Evolutionary conservation across 1,140 invertebrate genomes (phyloP), one percentile per base, ranked within the genome.

Genomic region (Cotesia vestalis): DNA sequence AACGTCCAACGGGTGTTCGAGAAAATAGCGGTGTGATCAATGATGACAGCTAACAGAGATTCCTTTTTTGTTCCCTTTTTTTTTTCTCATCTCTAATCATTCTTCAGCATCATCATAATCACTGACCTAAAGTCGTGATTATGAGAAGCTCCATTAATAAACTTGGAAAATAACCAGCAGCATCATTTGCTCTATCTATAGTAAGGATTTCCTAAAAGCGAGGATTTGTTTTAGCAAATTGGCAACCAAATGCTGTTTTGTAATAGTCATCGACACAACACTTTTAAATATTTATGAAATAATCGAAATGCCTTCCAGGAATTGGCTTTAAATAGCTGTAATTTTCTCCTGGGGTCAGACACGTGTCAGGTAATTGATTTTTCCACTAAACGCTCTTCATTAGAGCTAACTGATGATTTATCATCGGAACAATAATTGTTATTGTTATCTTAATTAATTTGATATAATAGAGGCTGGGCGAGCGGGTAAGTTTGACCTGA

Each of bases 1-100:
- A 53, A 70, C 40, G 53, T 71, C 69, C 60, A 74, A 74, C 73
- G 73, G 73, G 73, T 74, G 73, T 71, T 36, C 59, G 17, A 63
- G 59, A 72, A 46, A 66, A 60, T 66, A 59, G n/a, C 46, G 1
- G 40, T 46, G 53, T 72, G 63, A 72, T 72, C 63, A 53, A 66
- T 72, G 62, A 60, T 20, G 55, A 46, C 14, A 40, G 61, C 12
- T 14, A 35, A 12, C n/a, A 40, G 38, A 35, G 40, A n/a, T n/a
- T 57, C 9, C 35, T 69, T 63, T 59, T 36, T 53, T 38, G 6
- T 9, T 9, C 40, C 6, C 2, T 9, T 46, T 46, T 40, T 40
- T 40, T 46, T 46, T 46, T 9, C 6, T 11, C 6, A 8, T 46
- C 6, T 46, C 6, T 8, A 46, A 46, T 11, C 11, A 46, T 46